Evolutionary conservation across 2,113 vertebrate species (phyloP).

Genomic region (Deroptyus accipitrinus): DNA sequence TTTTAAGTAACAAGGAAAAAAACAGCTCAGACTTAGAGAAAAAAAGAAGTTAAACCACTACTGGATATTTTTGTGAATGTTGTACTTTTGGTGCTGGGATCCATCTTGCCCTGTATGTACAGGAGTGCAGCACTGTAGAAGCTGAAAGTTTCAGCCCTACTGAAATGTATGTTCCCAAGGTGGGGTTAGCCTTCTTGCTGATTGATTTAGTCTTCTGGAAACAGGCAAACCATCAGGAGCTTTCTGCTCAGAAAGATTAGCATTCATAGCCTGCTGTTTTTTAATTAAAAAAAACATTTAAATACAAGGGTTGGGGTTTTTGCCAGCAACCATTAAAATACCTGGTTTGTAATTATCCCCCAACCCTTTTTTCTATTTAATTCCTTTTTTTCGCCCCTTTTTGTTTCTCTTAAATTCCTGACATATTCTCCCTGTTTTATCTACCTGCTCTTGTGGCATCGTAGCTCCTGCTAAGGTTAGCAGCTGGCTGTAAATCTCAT

Average conservation of each 20-base stretch:
- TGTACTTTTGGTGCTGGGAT: neutral
- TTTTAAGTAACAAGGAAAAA: slow-evolving; percentile 45
- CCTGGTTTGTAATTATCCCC: slow-evolving; percentile 69
- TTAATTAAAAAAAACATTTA: slow-evolving; percentile 76
- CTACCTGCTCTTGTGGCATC: slow-evolving; percentile 31
- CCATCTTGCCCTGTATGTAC: neutral
- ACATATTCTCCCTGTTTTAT: slow-evolving; percentile 13
- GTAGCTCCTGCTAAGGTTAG: slow-evolving; percentile 59
- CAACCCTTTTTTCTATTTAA: slow-evolving; percentile 43
- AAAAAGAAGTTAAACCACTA: neutral
- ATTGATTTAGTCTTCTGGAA: slow-evolving; percentile 68
- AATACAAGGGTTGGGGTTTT: slow-evolving; percentile 68
- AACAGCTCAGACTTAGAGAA: neutral
- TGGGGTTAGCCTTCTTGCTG: slow-evolving; percentile 55
- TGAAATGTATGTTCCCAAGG: neutral
- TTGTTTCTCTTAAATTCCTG: slow-evolving; percentile 17
- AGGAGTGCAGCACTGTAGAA: neutral
- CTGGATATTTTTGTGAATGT: neutral
- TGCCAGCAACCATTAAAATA: slow-evolving; percentile 70
- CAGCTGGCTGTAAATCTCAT: slow-evolving; percentile 73
- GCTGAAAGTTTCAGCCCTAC: neutral
- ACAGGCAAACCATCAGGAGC: slow-evolving; percentile 59
- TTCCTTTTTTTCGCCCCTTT: neutral
- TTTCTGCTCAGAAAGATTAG: slow-evolving; percentile 70
- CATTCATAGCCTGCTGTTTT: slow-evolving; percentile 74